Percentiles rank a stretch among this genome's conserved stretches.
phyloP scores from a whole-genome alignment of 2,113 vertebrate species.

The Terrapene triunguis region DNA sequence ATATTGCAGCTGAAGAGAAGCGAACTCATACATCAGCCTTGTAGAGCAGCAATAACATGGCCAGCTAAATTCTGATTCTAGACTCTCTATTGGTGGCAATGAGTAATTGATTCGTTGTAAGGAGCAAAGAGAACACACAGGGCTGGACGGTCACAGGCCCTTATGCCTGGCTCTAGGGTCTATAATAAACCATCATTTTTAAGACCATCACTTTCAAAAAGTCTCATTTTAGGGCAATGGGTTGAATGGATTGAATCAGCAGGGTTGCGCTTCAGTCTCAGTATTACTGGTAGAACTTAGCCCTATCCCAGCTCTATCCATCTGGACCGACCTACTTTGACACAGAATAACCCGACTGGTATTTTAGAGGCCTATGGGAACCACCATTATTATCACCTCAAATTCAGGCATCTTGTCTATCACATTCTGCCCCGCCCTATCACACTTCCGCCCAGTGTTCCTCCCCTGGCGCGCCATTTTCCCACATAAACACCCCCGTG shows the following conservation, averaged over 20 bases:
- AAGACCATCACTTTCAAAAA: background rate
- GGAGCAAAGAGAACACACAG: background rate
- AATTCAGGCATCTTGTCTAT: background rate
- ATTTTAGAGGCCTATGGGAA: background rate
- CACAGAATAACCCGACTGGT: background rate
- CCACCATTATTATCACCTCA: background rate
- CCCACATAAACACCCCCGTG: background rate
- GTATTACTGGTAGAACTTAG: background rate
- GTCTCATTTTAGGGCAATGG: background rate
- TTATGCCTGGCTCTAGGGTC: background rate
- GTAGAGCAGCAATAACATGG: background rate
- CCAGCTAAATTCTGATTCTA: background rate
- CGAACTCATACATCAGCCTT: fast-evolving
- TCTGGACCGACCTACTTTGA: background rate
- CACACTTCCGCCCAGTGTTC: background rate
- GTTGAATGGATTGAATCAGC: background rate
- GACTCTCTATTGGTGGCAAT: background rate
- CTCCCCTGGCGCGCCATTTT: background rate
- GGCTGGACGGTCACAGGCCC: background rate
- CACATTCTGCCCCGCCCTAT: background rate
- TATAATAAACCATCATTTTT: background rate
- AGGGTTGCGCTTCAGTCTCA: background rate
- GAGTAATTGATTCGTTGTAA: background rate
- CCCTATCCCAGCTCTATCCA: background rate
- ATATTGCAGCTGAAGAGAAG: background rate